These are phyloP conservation scores for Myotis lucifugus DNA, from an alignment of 2,113 vertebrate genomes.

Conservation along the genomic window DNA sequence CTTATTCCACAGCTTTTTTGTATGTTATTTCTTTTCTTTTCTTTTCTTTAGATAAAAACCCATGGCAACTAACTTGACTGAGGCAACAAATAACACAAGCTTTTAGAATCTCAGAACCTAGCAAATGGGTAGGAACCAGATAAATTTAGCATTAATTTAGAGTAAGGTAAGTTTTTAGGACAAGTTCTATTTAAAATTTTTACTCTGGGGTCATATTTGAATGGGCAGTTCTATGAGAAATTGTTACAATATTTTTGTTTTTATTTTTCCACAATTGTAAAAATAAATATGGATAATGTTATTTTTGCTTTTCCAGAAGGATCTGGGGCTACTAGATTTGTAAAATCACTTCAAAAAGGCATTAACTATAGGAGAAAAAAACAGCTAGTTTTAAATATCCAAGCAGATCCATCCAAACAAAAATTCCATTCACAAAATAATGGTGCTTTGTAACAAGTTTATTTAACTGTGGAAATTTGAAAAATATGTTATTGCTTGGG, in stretches of 20 bases:
- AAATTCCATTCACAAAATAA: neutral
- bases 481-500: constrained; percentile 46
- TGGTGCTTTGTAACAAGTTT: neutral
- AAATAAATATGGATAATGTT: neutral
- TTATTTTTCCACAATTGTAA: neutral
- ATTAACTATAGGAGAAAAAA: neutral
- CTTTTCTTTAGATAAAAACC: neutral
- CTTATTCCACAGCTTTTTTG: neutral
- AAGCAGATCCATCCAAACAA: neutral
- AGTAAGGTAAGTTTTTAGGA: neutral
- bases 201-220: neutral
- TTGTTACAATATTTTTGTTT: neutral
- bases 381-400: neutral
- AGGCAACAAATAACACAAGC: constrained; percentile 20
- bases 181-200: neutral
- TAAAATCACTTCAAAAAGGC: constrained; percentile 23
- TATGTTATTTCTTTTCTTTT: neutral
- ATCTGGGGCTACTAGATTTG: constrained; percentile 24
- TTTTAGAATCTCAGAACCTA: constrained; percentile 53
- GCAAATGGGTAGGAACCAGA: neutral
- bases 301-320: neutral
- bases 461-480: constrained; percentile 34
- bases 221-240: neutral
- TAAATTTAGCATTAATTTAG: constrained; percentile 58
- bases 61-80: neutral